Base-by-base conservation (phyloP, 2,797 vertebrate species). In the Otolemur crassicaudatus region DNA sequence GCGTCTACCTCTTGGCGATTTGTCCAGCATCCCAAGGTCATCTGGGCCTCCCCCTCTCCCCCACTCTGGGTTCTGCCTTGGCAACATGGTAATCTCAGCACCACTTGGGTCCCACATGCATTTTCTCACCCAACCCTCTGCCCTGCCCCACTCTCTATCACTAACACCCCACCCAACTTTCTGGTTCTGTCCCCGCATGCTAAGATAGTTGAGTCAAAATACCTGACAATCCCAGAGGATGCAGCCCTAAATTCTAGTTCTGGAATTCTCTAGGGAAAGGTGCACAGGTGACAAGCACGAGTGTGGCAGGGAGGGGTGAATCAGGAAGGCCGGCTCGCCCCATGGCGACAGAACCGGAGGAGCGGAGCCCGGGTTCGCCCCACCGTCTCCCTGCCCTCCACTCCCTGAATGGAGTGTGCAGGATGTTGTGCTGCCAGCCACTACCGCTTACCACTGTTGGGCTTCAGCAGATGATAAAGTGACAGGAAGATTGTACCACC, bases 381-480 rank as follows among this genome's bases (percentile, higher is more conserved):
- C 37, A 4, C 14, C 4, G 12, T 72, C 65, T 72, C 46, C n/a
- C 17, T 9, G 40, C 61, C 34, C 79, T 63, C n/a, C 0, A 0
- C n/a, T 34, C 56, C 53, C 75, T 90, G 56, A 40, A 6, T 20
- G 94, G 84, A 70, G 25, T 19, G 89, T 79, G 90, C 65, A 25
- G 84, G 25, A 80, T 46, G 49, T 23, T 76, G 65, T 80, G 37
- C 90, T 29, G 60, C 88, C 90, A 87, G 94, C 56, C 95, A 7
- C 53, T 34, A n/a, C 82, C 22, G 49, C 65, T 95, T 58, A 12
- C 79, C 0, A 2, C 92, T 86, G n/a, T 37, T 94, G 94, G 80
- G 72, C 65, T 96, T 85, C 87, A 46, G 80, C 69, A 77, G 53
- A 94, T 88, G 94, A 96, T 43, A 89, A 93, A 95, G 53, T 94